These are phyloP conservation scores for Tamandua tetradactyla DNA, from an alignment of 2,797 vertebrate genomes.

Conservation along the genomic window DNA sequence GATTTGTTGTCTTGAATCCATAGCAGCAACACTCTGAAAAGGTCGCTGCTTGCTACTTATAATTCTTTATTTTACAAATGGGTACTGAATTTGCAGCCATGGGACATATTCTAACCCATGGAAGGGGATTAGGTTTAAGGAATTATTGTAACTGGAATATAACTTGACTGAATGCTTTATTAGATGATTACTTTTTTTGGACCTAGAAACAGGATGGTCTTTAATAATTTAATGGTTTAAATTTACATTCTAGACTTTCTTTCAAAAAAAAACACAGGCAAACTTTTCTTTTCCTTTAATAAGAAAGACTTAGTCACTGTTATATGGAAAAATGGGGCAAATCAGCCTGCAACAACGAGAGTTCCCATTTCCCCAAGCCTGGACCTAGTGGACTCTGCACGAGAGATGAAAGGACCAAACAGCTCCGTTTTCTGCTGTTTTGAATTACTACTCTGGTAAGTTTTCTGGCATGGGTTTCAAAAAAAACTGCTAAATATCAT, in stretches of 20 bases:
- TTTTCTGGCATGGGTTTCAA: constrained; percentile 41
- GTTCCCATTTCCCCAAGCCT: not conserved
- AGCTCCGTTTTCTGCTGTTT: not conserved
- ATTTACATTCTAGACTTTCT: constrained; percentile 44
- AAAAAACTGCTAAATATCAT: constrained; percentile 17
- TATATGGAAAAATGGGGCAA: constrained; percentile 28
- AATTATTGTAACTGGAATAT: not conserved
- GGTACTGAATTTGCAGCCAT: not conserved
- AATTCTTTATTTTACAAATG: constrained; percentile 18
- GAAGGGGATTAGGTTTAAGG: constrained; percentile 42
- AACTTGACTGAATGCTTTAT: not conserved
- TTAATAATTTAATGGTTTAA: constrained; percentile 51
- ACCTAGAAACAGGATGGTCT: not conserved
- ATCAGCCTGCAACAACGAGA: not conserved
- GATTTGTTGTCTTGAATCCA: not conserved
- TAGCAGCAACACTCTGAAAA: constrained; percentile 9
- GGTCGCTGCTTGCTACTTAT: no score
- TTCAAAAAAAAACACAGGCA: constrained; percentile 28
- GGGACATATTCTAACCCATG: not conserved
- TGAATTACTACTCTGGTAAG: constrained; percentile 25
- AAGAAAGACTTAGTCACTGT: not conserved
- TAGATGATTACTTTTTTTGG: not conserved
- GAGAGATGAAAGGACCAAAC: constrained; percentile 9
- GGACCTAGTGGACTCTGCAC: not conserved
- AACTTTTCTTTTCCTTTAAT: not conserved